Evolutionary conservation across 2,888 invertebrate genomes (phyloP), one percentile per base, ranked within the genome.

Genomic region (Perithous albicinctus): DNA sequence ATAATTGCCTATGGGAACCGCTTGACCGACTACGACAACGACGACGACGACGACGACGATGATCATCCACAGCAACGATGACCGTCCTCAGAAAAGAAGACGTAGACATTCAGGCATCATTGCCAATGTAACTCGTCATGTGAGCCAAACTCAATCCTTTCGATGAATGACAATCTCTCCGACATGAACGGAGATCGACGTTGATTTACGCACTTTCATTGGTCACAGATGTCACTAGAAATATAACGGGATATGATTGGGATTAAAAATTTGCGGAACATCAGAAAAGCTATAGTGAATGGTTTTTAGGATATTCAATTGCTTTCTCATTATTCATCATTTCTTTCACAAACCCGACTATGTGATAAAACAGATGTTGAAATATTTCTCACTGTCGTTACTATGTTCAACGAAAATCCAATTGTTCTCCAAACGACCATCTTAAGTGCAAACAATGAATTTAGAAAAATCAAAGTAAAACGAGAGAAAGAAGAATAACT

Each of bases 1-100:
- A 76, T 80, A 80, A 80, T 80, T 56, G 72, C 59, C 80, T 72
- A 76, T 80, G 80, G 80, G 80, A 80, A 80, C 66, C 56, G 76
- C 51, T 76, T 67, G 80, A 76, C 76, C 76, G 76, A 72, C 76
- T 48, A 75, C 63, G 64, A 56, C 51, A 43, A 38, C n/a, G 64
- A 66, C 54, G 67, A 79, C 12, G 54, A 29, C 35, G 35, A 35
- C 35, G 35, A n/a, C n/a, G n/a, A n/a, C n/a, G n/a, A 12, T 12
- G 29, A 29, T 3, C 48, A 48, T 67, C 66, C 29, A 5, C 2
- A 12, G 51, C 54, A 1, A n/a, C 18, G 51, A 63, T 67, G 61
- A 74, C 23, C 64, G 46, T 29, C 20, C 51, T 51, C 23, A 20
- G 35, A 2, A 29, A 29, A 2, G 29, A 29, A 2, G 29, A 5